Base-by-base conservation (phyloP, 2,888 invertebrate species). In the Caenorhabditis japonica region DNA sequence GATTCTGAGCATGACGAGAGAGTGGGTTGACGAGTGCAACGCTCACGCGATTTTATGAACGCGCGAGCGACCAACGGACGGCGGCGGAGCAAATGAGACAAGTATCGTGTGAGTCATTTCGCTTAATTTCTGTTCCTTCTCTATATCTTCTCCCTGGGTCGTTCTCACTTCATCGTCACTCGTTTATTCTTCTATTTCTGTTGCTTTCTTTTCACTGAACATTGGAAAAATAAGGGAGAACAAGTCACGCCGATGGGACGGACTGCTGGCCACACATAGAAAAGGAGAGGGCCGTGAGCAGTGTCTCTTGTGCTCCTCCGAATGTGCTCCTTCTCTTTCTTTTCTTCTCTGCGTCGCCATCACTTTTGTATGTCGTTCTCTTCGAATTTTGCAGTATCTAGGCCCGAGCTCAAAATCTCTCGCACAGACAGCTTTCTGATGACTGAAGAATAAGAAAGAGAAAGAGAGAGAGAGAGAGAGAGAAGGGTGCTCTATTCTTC, bases 231-330 rank as follows among this genome's bases (percentile, higher is more conserved):
- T 43, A 17, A 27, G 52, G 47, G 52, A 61, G 62, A 64, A 64
- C 64, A 56, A 64, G 64, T 47, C 64, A 56, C 64, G 49, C 64
- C 25, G 23, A n/a, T n/a, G n/a, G n/a, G n/a, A n/a, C n/a, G 39
- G 34, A 30, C 30, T 27, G 34, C 44, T 58, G 64, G 55, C 64
- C 62, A 55, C 62, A 64, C 64, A 64, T 55, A 49, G 64, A 64
- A 64, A 64, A 64, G 56, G 64, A 64, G 64, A 64, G 56, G 64
- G 64, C 62, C 55, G 64, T 49, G 62, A 56, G 64, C 56, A 58
- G 58, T 68, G 66, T 58, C 66, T 52, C 58, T 44, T 52, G 53
- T 60, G 59, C 69, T 53, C 55, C 69, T 60, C 53, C 69, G 60
- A 59, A 58, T 68, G n/a, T n/a, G 58, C 58, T 68, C 46, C 19